Evolutionary conservation across 1,140 invertebrate genomes (phyloP).

Genomic region (Marisa cornuarietis): DNA sequence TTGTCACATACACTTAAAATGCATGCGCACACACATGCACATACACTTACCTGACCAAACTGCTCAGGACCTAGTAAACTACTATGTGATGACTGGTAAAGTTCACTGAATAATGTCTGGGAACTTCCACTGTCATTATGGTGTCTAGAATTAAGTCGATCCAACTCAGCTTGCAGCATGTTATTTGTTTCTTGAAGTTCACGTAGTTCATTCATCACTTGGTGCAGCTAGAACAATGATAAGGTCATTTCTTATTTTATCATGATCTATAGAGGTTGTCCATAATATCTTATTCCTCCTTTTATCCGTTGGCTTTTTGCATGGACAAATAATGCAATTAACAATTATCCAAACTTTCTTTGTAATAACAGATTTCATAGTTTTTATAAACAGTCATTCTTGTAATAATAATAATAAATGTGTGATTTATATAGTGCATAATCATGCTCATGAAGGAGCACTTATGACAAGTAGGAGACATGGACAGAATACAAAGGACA

Average conservation of each 20-base stretch:
- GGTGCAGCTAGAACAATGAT: conserved; percentile 26
- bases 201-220: conserved; percentile 25
- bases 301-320: too few species aligned
- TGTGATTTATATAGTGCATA: too few species aligned
- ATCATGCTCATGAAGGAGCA: too few species aligned
- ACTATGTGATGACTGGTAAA: not conserved
- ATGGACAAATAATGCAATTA: too few species aligned
- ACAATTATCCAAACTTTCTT: too few species aligned
- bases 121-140: not conserved
- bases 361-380: too few species aligned
- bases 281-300: too few species aligned
- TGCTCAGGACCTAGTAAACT: not conserved
- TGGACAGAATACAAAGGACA: too few species aligned
- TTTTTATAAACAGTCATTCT: too few species aligned
- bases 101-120: not conserved
- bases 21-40: not conserved
- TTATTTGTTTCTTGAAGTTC: conserved; percentile 34
- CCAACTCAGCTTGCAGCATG: conserved; percentile 28
- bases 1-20: not conserved
- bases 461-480: too few species aligned
- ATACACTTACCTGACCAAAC: not conserved
- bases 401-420: too few species aligned
- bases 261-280: too few species aligned
- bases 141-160: conserved; percentile 22
- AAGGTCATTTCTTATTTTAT: not conserved